phyloP scores from a whole-genome alignment of 2,113 vertebrate species.

The Actenoides lindsayi region DNA sequence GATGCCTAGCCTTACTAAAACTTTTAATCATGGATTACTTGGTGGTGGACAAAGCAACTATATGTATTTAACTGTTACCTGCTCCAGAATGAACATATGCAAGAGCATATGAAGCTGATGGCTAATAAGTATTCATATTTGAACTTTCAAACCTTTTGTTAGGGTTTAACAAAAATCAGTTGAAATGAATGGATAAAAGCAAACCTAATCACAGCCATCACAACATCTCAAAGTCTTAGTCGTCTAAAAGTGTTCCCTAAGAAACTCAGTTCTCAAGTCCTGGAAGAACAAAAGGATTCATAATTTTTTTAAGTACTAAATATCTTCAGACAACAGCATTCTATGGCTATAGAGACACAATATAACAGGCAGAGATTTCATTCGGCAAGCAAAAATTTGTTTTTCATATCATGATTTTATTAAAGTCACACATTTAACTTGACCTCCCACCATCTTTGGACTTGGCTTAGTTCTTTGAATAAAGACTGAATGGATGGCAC shows the following conservation, averaged over 20 bases:
- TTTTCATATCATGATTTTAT: neutral
- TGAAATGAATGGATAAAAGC: neutral
- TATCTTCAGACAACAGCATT: neutral
- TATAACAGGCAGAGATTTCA: neutral
- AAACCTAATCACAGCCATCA: neutral
- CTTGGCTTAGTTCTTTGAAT: neutral
- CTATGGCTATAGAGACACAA: neutral
- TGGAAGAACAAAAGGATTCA: neutral
- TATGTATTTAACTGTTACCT: neutral
- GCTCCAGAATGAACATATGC: neutral
- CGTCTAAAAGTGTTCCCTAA: neutral
- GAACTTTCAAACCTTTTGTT: neutral
- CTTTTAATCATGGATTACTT: neutral
- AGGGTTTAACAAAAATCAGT: neutral
- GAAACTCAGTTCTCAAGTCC: neutral
- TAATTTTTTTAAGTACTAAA: neutral
- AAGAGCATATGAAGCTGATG: neutral
- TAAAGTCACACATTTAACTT: neutral
- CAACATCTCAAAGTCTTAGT: neutral
- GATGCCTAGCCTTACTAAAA: neutral
- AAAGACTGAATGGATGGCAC: neutral
- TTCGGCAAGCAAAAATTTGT: neutral
- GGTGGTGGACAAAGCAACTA: neutral
- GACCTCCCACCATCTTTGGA: neutral
- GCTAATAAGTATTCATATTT: neutral